Base-by-base conservation (phyloP, 2,888 invertebrate species). In the Ptychoptera albimana region DNA sequence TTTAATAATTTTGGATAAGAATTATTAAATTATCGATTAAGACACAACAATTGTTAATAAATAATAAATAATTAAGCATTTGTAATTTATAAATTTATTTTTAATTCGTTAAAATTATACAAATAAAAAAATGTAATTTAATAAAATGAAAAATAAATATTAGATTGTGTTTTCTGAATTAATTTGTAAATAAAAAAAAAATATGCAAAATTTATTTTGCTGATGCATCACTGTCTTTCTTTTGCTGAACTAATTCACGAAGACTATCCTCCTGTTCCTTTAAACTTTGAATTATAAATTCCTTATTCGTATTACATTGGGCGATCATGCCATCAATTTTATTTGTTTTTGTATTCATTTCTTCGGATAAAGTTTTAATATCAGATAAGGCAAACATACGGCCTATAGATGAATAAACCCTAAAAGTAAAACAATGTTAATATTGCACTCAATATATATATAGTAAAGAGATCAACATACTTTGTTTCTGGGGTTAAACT, bases 191-290 rank as follows among this genome's bases (percentile, higher is more conserved):
- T 23, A 23, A 23, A 5, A 5, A 5, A 23, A 7, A 5, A 7
- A 23, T 23, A 23, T n/a, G n/a, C n/a, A n/a, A n/a, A n/a, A n/a
- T n/a, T 23, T 23, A 23, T 23, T 23, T 23, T 23, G 23, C 3
- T 23, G 23, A 23, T 40, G 46, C 43, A 45, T 60, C 60, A 3
- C 63, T 64, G 46, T 70, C 69, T 58, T 75, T 76, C 51, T 75
- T 72, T 51, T 76, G 77, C 50, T 78, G 76, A 0, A 82, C 77
- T 66, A 88, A 70, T 67, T 88, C 87, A 45, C 88, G 67, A 15
- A 89, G 67, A 57, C 82, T 84, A 60, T 85, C 79, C 60, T 87
- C 84, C 54, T 83, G 80, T 54, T 86, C 86, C 56, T 82, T 82
- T 38, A 88, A 66, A 52, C 71, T 83, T 49, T 75, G 73, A 53